Percentiles rank a stretch among this genome's conserved stretches.
Evolutionary conservation across 2,888 invertebrate genomes (phyloP).

Genomic region (Drosophila subquinaria): DNA sequence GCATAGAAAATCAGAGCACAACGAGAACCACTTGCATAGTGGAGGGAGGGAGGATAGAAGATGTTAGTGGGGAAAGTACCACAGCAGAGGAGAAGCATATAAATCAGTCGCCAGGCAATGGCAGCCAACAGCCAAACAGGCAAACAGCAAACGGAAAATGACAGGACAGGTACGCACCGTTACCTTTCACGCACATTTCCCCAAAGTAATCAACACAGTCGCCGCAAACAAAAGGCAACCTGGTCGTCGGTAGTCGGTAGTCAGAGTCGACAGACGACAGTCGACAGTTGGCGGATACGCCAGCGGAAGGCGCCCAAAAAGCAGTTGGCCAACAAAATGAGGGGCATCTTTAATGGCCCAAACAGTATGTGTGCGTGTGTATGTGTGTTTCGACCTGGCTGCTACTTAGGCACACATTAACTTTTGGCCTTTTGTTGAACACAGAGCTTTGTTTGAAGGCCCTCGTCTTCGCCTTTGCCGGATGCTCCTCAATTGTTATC

Average conservation of each 20-base stretch:
- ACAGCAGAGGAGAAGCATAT: constrained; percentile 7
- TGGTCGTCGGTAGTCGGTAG: constrained; percentile 22
- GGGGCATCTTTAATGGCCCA: constrained; percentile 61
- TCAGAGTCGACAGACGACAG: constrained; percentile 16
- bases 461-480: constrained; percentile 22
- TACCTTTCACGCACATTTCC: constrained; percentile 79
- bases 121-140: constrained; percentile 38
- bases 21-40: constrained; percentile 20
- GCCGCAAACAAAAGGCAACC: constrained; percentile 68
- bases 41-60: neutral
- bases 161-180: constrained; percentile 72
- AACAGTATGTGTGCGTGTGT: constrained; percentile 17
- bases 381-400: constrained; percentile 36
- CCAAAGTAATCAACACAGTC: constrained; percentile 76
- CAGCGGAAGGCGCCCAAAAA: constrained; percentile 38
- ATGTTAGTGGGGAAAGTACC: neutral
- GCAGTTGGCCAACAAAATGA: constrained; percentile 47
- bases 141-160: constrained; percentile 70
- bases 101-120: constrained; percentile 24
- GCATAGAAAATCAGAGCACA: constrained; percentile 56
- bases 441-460: constrained; percentile 61
- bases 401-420: constrained; percentile 78
- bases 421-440: constrained; percentile 75
- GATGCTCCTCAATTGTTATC: constrained; percentile 58
- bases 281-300: constrained; percentile 48